Evolutionary conservation across 2,888 invertebrate genomes (phyloP), one percentile per base, ranked within the genome.

Genomic region (Dasypolia templi): DNA sequence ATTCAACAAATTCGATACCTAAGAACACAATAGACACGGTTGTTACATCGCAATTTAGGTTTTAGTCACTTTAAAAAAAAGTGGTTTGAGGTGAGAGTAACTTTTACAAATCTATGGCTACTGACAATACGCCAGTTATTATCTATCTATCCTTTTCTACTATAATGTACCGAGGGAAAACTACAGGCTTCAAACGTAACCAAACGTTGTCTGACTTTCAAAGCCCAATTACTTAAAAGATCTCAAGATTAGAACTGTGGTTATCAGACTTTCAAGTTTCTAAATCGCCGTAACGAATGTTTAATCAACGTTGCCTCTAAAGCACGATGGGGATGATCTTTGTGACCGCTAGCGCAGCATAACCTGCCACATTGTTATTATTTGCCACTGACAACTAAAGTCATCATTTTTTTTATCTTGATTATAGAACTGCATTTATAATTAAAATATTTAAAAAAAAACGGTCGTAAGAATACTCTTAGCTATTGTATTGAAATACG

Each of bases 1-100:
- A 93, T 94, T 92, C 94, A 91, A 92, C 93, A 90, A 94, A 93
- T 93, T 92, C 92, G 89, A 92, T 92, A 92, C 90, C 90, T 92
- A 90, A 79, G 73, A 55, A 79, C 56, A 83, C 76, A 82, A 83
- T 82, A 82, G 83, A 79, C 62, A 72, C 44, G 75, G 56, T 62
- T 79, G 68, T 79, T 66, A 66, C 44, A 67, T 72, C 55, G 56
- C 72, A 63, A 67, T 79, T 82, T 75, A 12, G 17, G 39, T 69
- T 74, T 66, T 26, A 39, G 71, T 61, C 67, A 70, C 42, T 71
- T 82, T 49, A 58, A 81, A 77, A 44, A 11, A 44, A 58, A 69
- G 61, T 56, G 35, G 42, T 53, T 65, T 49, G 29, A 71, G 44
- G 49, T 53, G 56, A 63, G 29, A 32, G 14, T 46, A 56, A 65